These are phyloP conservation scores for Nannobrachium achirus DNA, from an alignment of 2,113 vertebrate species.

Conservation along the genomic window DNA sequence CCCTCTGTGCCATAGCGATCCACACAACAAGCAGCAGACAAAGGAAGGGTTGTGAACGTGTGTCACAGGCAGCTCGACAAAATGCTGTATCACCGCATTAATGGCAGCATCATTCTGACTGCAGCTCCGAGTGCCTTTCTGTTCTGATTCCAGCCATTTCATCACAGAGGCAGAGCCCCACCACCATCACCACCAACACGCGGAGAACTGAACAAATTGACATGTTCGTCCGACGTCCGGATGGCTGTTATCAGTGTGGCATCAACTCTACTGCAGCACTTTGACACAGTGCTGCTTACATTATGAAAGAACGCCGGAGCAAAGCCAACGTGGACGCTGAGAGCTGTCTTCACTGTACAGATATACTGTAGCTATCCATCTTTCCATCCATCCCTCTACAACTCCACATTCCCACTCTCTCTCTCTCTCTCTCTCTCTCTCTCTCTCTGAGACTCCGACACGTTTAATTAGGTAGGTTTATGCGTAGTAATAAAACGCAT, in stretches of 20 bases:
- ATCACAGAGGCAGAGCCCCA: neutral
- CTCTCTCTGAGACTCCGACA: too few relatives aligned
- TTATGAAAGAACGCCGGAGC: neutral
- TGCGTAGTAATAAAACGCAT: too few relatives aligned
- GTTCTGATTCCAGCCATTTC: neutral
- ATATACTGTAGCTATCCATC: neutral
- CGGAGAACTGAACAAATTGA: slow-evolving; percentile 25
- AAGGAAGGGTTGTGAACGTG: slow-evolving; percentile 56
- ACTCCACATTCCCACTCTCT: too few relatives aligned
- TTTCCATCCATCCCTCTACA: too few relatives aligned
- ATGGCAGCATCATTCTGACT: slow-evolving; percentile 41
- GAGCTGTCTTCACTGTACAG: neutral
- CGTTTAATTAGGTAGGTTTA: neutral
- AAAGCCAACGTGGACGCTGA: slow-evolving; percentile 1
- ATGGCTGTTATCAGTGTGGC: neutral
- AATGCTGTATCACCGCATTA: slow-evolving; percentile 76
- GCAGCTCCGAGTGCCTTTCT: neutral
- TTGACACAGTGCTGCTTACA: neutral
- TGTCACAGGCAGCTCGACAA: slow-evolving; percentile 49
- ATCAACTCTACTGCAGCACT: neutral
- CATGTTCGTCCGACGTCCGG: neutral
- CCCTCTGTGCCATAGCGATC: slow-evolving; percentile 40
- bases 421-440: too few relatives aligned
- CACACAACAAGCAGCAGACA: slow-evolving; percentile 73
- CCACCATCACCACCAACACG: slow-evolving; percentile 29